Evolutionary conservation across 2,888 invertebrate species (phyloP).

Genomic region (Philopedon plagiatum): DNA sequence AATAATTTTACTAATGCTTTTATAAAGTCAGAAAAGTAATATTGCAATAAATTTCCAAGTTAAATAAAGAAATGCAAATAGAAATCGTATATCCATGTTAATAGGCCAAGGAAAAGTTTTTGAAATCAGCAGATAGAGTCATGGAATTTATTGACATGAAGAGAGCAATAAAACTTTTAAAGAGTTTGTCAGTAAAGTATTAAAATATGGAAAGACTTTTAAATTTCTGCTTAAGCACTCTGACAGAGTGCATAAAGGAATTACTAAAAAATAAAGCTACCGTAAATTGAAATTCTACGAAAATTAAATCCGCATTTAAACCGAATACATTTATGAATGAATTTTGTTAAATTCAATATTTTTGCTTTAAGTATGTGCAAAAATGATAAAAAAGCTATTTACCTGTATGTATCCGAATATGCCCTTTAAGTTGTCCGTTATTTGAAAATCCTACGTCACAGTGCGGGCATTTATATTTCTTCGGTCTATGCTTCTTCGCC

Average conservation of each 20-base stretch:
- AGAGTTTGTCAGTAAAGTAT: neutral
- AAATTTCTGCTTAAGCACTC: neutral
- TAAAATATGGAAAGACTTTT: neutral
- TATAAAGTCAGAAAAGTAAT: too few relatives aligned
- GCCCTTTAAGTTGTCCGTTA: constrained; percentile 92
- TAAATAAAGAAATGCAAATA: too few relatives aligned
- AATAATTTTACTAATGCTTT: too few relatives aligned
- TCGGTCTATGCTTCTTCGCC: constrained; percentile 85
- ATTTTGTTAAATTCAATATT: too few relatives aligned
- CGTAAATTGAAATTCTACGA: too few relatives aligned
- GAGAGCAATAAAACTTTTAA: neutral
- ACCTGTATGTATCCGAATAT: constrained; percentile 92
- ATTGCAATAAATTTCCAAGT: too few relatives aligned
- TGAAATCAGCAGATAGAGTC: neutral
- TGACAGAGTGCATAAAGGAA: neutral
- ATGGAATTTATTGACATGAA: neutral
- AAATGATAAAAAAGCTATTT: constrained; percentile 58
- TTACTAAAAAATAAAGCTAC: neutral
- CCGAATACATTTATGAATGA: too few relatives aligned
- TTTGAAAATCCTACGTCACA: constrained; percentile 95
- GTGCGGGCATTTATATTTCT: constrained; percentile 92
- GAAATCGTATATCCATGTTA: too few relatives aligned
- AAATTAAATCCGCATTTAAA: too few relatives aligned
- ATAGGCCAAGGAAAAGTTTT: too few relatives aligned
- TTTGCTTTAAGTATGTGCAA: neutral